Evolutionary conservation across 2,888 invertebrate genomes (phyloP).

Genomic region (Leptinotarsa peninsularis): DNA sequence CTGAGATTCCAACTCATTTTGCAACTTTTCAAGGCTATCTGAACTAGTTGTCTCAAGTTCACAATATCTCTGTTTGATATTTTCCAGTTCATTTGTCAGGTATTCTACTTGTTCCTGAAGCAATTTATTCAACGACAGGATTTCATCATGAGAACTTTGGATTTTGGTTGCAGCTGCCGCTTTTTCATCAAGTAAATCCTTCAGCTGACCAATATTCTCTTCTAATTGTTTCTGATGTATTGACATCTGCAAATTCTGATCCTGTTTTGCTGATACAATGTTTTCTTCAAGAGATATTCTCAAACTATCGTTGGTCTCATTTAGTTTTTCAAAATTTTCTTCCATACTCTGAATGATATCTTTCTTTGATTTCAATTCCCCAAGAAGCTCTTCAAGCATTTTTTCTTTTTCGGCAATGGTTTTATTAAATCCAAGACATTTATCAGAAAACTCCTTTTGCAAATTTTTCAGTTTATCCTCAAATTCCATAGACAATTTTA

Average conservation of each 20-base stretch:
- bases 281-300: constrained; percentile 14
- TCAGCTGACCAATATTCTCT: constrained; percentile 11
- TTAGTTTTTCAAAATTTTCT: constrained; percentile 5
- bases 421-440: constrained; percentile 22
- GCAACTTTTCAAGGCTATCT: constrained; percentile 16
- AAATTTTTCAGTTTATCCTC: constrained; percentile 34
- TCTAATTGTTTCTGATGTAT: constrained; percentile 16
- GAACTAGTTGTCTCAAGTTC: constrained; percentile 20
- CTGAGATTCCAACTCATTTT: constrained; percentile 23
- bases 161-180: constrained; percentile 20
- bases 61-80: constrained; percentile 49
- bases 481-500: background rate
- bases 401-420: constrained; percentile 29
- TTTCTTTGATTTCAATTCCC: constrained; percentile 20
- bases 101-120: constrained; percentile 57
- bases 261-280: background rate
- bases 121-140: constrained; percentile 3
- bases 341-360: constrained; percentile 23
- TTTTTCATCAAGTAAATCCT: constrained; percentile 26
- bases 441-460: constrained; percentile 34
- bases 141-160: constrained; percentile 48
- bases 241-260: background rate
- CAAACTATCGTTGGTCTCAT: constrained; percentile 18
- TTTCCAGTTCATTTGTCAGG: constrained; percentile 53
- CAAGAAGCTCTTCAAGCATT: constrained; percentile 27